phyloP scores from a whole-genome alignment of 2,888 invertebrate species.

The Luffia ferchaultella region DNA sequence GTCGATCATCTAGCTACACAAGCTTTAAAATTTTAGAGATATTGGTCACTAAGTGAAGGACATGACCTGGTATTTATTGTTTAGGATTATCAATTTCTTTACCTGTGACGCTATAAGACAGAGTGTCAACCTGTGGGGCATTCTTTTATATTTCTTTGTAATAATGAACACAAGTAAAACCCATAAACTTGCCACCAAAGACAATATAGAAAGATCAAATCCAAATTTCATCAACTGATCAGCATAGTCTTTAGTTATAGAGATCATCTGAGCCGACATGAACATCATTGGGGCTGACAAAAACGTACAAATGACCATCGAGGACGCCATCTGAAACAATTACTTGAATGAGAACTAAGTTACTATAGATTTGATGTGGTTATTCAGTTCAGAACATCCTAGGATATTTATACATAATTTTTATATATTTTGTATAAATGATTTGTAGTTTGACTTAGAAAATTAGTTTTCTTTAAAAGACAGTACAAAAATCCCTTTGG shows the following conservation, averaged over 20 bases:
- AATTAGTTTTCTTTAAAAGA: too few relatives aligned
- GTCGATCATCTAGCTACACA: too few relatives aligned
- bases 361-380: too few relatives aligned
- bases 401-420: too few relatives aligned
- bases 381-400: too few relatives aligned
- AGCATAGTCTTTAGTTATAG: conserved; percentile 80
- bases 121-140: conserved; percentile 85
- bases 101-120: conserved; percentile 85
- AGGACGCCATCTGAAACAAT: conserved; percentile 80
- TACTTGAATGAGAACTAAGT: too few relatives aligned
- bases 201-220: conserved; percentile 84
- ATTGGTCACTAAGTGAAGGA: too few relatives aligned
- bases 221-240: conserved; percentile 80
- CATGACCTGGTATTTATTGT: not conserved
- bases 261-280: conserved; percentile 92
- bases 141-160: conserved; percentile 77
- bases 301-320: conserved; percentile 95
- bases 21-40: too few relatives aligned
- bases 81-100: conserved; percentile 17
- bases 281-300: conserved; percentile 95
- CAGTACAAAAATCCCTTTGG: too few relatives aligned
- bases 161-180: conserved; percentile 75
- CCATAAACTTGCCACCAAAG: conserved; percentile 82
- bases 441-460: too few relatives aligned
- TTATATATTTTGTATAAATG: too few relatives aligned